Evolutionary conservation across 2,113 vertebrate species (phyloP).

Genomic region (Chloropsis cyanopogon): DNA sequence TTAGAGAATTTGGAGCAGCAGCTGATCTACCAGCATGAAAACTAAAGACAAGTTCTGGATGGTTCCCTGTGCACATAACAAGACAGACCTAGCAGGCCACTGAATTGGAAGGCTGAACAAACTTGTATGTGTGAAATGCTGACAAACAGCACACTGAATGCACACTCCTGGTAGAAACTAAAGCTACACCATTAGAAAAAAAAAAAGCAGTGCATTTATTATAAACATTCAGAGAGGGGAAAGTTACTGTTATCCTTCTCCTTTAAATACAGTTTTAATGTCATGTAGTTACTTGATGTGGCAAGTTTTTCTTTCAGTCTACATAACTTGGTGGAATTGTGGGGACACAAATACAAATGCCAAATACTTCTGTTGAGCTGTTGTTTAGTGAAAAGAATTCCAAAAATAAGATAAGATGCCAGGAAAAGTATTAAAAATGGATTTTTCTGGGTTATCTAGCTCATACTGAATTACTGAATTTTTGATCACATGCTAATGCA

Average conservation of each 20-base stretch:
- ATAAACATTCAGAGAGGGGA: neutral
- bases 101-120: neutral
- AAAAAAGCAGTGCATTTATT: neutral
- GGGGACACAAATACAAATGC: neutral
- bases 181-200: neutral
- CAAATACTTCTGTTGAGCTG: neutral
- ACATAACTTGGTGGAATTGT: neutral
- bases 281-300: neutral
- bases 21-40: neutral
- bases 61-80: neutral
- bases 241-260: neutral
- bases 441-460: slow-evolving; percentile 7
- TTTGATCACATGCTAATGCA: slow-evolving; percentile 14
- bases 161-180: neutral
- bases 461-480: slow-evolving; percentile 14
- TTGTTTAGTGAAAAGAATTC: neutral
- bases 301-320: neutral
- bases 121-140: neutral
- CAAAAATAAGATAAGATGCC: neutral
- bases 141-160: neutral
- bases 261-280: neutral
- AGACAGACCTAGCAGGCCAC: neutral
- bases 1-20: neutral
- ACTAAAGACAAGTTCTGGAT: neutral
- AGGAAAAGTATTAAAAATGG: slow-evolving; percentile 20